A percentile compares a stretch with the other conserved stretches of the same genome.
Evolutionary conservation across 30 jellyfish, hydroid and myxozoan species (phyloP).

Genomic region (Turritopsis rubra): DNA sequence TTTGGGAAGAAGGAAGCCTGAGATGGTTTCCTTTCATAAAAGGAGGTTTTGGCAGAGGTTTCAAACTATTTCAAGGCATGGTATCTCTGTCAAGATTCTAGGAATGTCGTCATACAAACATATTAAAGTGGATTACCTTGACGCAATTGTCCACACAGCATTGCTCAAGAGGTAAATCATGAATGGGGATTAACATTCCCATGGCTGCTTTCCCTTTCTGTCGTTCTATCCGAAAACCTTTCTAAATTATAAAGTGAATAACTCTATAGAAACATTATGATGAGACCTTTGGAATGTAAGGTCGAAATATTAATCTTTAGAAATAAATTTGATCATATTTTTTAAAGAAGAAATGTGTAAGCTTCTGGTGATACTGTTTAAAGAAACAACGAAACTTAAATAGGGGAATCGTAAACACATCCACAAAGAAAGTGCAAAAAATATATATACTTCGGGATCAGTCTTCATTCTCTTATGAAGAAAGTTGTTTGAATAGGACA

Average conservation of each 20-base stretch:
- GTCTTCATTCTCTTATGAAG: slow-evolving; percentile 77
- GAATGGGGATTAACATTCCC: slow-evolving; percentile 63
- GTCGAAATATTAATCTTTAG: too few species aligned
- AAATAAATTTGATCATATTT: too few species aligned
- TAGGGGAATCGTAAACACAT: background rate
- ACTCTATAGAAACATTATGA: too few species aligned
- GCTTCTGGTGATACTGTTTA: too few species aligned
- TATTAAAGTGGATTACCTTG: slow-evolving; percentile 40
- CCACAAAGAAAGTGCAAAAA: background rate
- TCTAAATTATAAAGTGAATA: slow-evolving; percentile 34
- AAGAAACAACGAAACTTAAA: background rate
- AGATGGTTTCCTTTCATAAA: too few species aligned
- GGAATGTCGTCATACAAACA: too few species aligned
- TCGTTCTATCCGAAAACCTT: slow-evolving; percentile 69
- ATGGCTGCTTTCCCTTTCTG: slow-evolving; percentile 85
- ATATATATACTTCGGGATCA: slow-evolving; percentile 87
- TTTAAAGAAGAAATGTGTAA: too few species aligned
- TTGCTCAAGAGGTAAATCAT: slow-evolving; percentile 63
- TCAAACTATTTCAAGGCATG: too few species aligned
- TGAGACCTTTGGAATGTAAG: too few species aligned
- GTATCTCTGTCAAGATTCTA: too few species aligned
- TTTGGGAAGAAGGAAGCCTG: too few species aligned
- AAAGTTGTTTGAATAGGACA: slow-evolving; percentile 72
- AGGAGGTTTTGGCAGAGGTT: too few species aligned
- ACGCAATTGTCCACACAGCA: slow-evolving; percentile 91